Evolutionary conservation across 1,140 invertebrate genomes (phyloP).

Genomic region (Heliothis subflexa): DNA sequence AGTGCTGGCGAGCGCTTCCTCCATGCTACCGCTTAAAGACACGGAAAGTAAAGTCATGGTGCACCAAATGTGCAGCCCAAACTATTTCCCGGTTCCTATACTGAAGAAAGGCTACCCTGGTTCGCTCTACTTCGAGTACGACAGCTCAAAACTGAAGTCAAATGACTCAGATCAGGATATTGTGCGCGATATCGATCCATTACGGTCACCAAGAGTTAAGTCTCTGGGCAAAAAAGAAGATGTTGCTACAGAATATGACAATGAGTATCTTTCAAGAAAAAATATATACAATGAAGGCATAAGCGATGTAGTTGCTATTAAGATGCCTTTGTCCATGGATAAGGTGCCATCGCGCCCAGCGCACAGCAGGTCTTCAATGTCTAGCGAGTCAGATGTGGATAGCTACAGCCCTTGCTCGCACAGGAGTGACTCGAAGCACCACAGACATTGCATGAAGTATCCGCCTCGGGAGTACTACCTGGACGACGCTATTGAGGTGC

Average conservation of each 20-base stretch:
- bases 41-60: not conserved
- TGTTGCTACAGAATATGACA: not conserved
- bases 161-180: not conserved
- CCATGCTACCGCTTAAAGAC: slow-evolving; percentile 47
- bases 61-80: not conserved
- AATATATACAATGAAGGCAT: slow-evolving; percentile 60
- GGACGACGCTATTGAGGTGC: not conserved
- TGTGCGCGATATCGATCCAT: not conserved
- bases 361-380: not conserved
- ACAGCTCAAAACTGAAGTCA: no score
- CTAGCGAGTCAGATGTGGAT: not conserved
- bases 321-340: slow-evolving; percentile 2
- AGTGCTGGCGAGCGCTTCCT: slow-evolving; percentile 44
- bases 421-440: slow-evolving; percentile 51
- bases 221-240: not conserved
- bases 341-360: not conserved
- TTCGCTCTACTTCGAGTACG: no score
- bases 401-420: slow-evolving; percentile 45
- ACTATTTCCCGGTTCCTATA: slow-evolving; percentile 44
- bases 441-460: slow-evolving; percentile 44
- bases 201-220: no score
- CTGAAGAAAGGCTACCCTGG: slow-evolving; percentile 47
- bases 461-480: not conserved
- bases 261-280: slow-evolving; percentile 2
- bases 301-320: slow-evolving; percentile 48